Base-by-base conservation (phyloP, 1,140 invertebrate species). In the Mycetomoellerius zeteki region DNA sequence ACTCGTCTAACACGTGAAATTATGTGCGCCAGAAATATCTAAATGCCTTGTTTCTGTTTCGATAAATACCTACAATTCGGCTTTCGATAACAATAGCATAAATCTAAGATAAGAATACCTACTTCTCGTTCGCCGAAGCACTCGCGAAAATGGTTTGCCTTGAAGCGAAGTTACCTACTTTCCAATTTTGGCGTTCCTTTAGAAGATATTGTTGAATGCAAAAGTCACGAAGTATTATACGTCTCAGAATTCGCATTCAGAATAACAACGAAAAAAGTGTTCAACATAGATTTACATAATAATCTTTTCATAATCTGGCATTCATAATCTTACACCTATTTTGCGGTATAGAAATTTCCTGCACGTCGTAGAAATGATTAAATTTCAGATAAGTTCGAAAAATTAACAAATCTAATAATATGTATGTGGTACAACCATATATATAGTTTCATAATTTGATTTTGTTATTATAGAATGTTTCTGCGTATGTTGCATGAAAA, bases 1-100 rank as follows among this genome's bases (percentile, higher is more conserved):
- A 62, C 54, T 85, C 88, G 86, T 33, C 69, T 64, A 67, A 90
- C 86, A 90, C 71, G 75, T 71, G 43, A 62, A 86, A 90, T 90
- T 90, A 90, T 65, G 76, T 62, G 14, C 75, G 75, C 50, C 80
- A 88, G 88, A 90, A 90, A 90, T 85, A 90, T 54, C 80, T 52
- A 69, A 87, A 90, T 85, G 67, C 14, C 85, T 78, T 62, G 80
- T 58, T 27, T 64, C 60, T 78, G 71, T 90, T 86, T 58, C 62
- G 16, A n/a, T n/a, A 12, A 89, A 30, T 52, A 86, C 52, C 69
- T 71, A 56, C 73, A n/a, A 56, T 50, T 52, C 16, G 24, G 8
- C 37, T 64, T 6, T 7, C 78, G 65, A 71, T 71, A 81, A 71
- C 37, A 27, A 33, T 21, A 67, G 19, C 43, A 6, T 50, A 6